Conservation (phyloP, 2,888 invertebrate genomes). For the Ischnus inquisitorius region DNA sequence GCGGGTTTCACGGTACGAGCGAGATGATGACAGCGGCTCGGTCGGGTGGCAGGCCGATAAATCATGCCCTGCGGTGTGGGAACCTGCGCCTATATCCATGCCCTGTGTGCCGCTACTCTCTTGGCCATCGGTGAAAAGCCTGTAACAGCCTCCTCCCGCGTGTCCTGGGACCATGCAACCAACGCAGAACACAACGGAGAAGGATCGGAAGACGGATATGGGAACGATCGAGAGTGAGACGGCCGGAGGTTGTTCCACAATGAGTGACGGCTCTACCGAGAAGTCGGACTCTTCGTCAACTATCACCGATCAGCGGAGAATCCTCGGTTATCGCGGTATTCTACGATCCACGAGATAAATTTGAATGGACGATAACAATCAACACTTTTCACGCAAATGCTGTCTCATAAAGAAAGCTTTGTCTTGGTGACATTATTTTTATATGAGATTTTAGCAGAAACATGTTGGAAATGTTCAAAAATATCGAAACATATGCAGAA, state of each 20-base stretch:
- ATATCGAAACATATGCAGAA: no score
- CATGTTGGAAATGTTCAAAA: no score
- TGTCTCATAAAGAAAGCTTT: no score
- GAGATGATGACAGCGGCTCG: conserved; percentile 83
- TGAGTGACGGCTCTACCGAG: conserved; percentile 72
- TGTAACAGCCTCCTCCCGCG: conserved; percentile 17
- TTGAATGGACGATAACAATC: no score
- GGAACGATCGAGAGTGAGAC: conserved; percentile 11
- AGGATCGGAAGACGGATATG: conserved; percentile 10
- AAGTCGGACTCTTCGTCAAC: conserved; percentile 68
- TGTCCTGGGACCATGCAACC: conserved; percentile 26
- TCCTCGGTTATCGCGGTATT: background rate
- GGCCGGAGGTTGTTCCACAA: conserved; percentile 42
- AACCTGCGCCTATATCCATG: conserved; percentile 72
- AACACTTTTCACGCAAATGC: no score
- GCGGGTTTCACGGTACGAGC: conserved; percentile 74
- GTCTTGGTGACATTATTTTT: no score
- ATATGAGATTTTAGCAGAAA: no score
- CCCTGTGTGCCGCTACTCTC: background rate
- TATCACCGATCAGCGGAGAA: conserved; percentile 62
- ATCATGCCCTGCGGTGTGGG: conserved; percentile 82
- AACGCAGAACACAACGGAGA: conserved; percentile 7
- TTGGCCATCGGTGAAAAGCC: conserved; percentile 12
- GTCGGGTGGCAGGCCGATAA: conserved; percentile 82
- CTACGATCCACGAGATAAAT: no score